Base-by-base conservation (phyloP, 2,888 invertebrate species). In the Horisme vitalbata region DNA sequence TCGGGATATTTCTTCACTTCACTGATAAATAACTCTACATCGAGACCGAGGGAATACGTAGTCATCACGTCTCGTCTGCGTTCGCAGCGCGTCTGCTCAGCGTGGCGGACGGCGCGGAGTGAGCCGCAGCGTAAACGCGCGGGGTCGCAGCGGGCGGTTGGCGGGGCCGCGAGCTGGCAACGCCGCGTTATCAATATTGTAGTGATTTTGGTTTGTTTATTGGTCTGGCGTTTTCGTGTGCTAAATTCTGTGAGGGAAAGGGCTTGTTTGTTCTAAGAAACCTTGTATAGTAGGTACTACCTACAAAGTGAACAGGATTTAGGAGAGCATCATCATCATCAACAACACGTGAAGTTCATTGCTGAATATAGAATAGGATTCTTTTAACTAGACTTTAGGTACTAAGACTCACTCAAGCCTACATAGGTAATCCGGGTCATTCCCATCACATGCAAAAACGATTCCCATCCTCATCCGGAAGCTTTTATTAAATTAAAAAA, bases 1-100 rank as follows among this genome's bases (percentile, higher is more conserved):
- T 70, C 75, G 5, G 79, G 80, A 30, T 71, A 65, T 41, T 78
- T 83, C 61, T 76, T 66, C 57, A 86, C 74, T 75, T 83, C 83
- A 55, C 63, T 63, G 43, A 85, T 83, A 54, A 86, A 84, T 38
- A 57, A 52, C 50, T 83, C 83, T 0, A 56, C 43, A 36, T 54
- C 51, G 27, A 79, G 56, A 20, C 52, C 51, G 27, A 79, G 56
- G 18, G 69, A 63, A 45, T 76, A 79, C 24, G 74, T 61, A 32
- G 49, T 51, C 65, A 63, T 69, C n/a, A n/a, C n/a, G 45, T 39
- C 57, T 59, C 63, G 39, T n/a, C n/a, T n/a, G n/a, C n/a, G n/a
- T n/a, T 20, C 59, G 55, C 44, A 58, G 60, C 64, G 54, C 59
- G 58, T 55, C 66, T 63, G 59, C 57, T 61, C 60, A 65, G 56